A percentile compares a stretch with the other conserved stretches of the same genome.
phyloP scores from a whole-genome alignment of 2,113 vertebrate genomes.

The Labrus mixtus region DNA sequence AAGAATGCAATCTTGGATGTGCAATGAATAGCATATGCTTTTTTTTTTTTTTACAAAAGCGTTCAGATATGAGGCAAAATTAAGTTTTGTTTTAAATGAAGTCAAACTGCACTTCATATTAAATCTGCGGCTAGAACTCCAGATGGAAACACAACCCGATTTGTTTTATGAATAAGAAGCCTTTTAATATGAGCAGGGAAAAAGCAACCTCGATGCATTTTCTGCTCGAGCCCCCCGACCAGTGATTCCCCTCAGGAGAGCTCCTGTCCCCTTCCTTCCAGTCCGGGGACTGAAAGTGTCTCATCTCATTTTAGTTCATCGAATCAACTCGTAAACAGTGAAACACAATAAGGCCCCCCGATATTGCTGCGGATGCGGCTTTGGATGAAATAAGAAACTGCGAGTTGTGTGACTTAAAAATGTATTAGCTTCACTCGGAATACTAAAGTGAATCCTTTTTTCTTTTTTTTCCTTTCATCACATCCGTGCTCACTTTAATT shows the following conservation, averaged over 20 bases:
- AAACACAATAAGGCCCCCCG: slow-evolving; percentile 40
- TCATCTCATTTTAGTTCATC: slow-evolving; percentile 63
- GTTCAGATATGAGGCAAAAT: too few species aligned
- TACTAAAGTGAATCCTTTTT: slow-evolving; percentile 37
- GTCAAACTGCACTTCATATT: too few species aligned
- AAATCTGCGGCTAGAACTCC: neutral
- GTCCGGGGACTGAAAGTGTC: slow-evolving; percentile 48
- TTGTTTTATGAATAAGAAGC: slow-evolving; percentile 33
- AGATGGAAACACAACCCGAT: slow-evolving; percentile 26
- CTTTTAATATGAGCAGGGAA: slow-evolving; percentile 25
- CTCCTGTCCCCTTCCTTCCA: slow-evolving; percentile 42
- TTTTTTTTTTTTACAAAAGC: too few species aligned
- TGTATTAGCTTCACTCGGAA: slow-evolving; percentile 5
- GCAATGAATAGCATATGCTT: too few species aligned
- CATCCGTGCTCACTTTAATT: neutral
- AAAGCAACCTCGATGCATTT: slow-evolving; percentile 51
- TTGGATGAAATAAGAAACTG: slow-evolving; percentile 35
- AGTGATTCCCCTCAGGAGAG: slow-evolving; percentile 40
- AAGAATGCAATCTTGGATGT: too few species aligned
- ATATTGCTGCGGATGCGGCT: slow-evolving; percentile 25
- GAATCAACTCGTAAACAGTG: slow-evolving; percentile 52
- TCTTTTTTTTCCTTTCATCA: neutral
- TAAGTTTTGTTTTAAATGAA: too few species aligned
- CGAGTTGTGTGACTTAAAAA: slow-evolving; percentile 11
- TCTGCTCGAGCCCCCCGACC: slow-evolving; percentile 9